A percentile compares a stretch with the other conserved stretches of the same genome.
Evolutionary conservation across 1,140 invertebrate species (phyloP).

Genomic region (Drosophila bocqueti): DNA sequence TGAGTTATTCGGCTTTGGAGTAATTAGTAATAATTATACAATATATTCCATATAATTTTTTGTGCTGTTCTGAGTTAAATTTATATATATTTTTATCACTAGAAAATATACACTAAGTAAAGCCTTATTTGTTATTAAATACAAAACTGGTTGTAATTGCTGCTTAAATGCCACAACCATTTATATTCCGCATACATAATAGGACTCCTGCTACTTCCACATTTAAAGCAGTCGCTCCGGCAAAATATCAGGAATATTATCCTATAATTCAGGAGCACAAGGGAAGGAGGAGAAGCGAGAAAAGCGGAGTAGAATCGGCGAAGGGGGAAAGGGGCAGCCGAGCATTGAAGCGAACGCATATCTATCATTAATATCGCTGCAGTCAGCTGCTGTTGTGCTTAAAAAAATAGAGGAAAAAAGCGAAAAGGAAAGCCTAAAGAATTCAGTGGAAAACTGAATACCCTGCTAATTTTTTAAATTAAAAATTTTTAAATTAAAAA

Average conservation of each 20-base stretch:
- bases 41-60: neutral
- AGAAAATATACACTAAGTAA: too few species aligned
- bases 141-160: slow-evolving; percentile 15
- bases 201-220: neutral
- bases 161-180: slow-evolving; percentile 41
- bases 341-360: slow-evolving; percentile 80
- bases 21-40: neutral
- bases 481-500: too few species aligned
- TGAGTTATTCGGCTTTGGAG: neutral
- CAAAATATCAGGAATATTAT: slow-evolving; percentile 59
- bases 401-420: slow-evolving; percentile 29
- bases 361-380: slow-evolving; percentile 83
- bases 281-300: slow-evolving; percentile 1
- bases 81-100: neutral
- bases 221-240: slow-evolving; percentile 42
- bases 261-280: slow-evolving; percentile 54
- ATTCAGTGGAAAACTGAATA: slow-evolving; percentile 6
- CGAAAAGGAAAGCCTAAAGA: slow-evolving; percentile 13
- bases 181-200: slow-evolving; percentile 13
- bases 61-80: neutral
- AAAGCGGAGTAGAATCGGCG: slow-evolving; percentile 10
- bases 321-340: slow-evolving; percentile 1
- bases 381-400: slow-evolving; percentile 79
- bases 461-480: neutral
- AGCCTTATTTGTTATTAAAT: neutral